phyloP scores from a whole-genome alignment of 2,888 invertebrate genomes.

The Tenthredo scrophulariae region DNA sequence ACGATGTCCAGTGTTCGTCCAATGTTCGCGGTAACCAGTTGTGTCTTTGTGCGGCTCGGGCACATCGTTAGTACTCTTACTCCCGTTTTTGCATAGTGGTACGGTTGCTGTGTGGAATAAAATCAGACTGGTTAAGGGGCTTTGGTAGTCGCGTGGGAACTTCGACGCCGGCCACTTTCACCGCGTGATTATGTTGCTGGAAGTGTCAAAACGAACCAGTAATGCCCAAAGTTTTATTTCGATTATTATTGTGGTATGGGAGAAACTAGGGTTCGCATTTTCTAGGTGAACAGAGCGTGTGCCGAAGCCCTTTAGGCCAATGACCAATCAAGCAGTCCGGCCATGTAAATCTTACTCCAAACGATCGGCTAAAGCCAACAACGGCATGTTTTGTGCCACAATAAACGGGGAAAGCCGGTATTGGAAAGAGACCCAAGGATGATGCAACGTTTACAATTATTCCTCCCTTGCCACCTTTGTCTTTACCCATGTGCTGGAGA shows the following conservation, averaged over 20 bases:
- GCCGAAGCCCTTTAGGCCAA: too few species aligned
- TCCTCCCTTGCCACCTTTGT: conserved; percentile 35
- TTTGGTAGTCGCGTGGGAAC: too few species aligned
- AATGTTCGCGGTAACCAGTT: conserved; percentile 62
- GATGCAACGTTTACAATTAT: conserved; percentile 36
- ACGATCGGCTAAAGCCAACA: conserved; percentile 10
- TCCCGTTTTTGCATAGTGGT: conserved; percentile 72
- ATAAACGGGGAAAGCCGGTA: background rate
- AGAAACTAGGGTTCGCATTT: too few species aligned
- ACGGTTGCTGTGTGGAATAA: conserved; percentile 62
- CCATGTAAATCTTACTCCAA: conserved; percentile 21
- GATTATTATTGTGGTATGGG: background rate
- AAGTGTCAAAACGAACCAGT: too few species aligned
- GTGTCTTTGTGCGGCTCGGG: conserved; percentile 74
- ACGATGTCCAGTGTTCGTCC: conserved; percentile 63
- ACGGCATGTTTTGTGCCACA: conserved; percentile 14
- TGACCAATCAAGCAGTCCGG: too few species aligned
- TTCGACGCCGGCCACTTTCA: too few species aligned
- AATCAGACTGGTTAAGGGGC: background rate
- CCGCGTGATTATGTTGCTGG: too few species aligned
- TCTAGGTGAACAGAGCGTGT: background rate
- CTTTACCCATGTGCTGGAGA: conserved; percentile 25
- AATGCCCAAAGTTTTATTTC: too few species aligned
- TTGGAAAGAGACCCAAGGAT: background rate
- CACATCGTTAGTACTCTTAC: conserved; percentile 75